A percentile compares a stretch with the other conserved stretches of the same genome.
phyloP scores from a whole-genome alignment of 2,797 vertebrate species.

The Pitangus sulphuratus region DNA sequence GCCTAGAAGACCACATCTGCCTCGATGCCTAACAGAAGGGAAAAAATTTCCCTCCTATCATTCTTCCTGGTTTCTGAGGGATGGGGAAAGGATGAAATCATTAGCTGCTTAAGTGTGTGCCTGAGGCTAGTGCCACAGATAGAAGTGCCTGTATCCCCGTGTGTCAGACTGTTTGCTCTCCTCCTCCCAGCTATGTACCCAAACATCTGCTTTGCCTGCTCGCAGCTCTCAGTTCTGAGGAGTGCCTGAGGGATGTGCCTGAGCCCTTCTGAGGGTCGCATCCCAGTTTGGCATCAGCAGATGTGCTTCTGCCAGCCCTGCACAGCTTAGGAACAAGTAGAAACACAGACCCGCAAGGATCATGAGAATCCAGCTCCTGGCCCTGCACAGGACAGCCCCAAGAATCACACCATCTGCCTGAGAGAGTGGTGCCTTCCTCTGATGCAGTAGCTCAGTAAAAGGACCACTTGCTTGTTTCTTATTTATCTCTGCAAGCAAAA shows the following conservation, averaged over 20 bases:
- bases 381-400: background rate
- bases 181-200: background rate
- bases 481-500: background rate
- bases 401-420: background rate
- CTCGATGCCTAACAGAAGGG: background rate
- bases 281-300: background rate
- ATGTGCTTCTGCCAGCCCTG: background rate
- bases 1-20: fast-evolving
- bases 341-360: background rate
- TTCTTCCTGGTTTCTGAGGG: background rate
- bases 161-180: fast-evolving
- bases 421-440: background rate
- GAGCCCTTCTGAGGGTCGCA: background rate
- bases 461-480: background rate
- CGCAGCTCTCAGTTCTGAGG: fast-evolving
- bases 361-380: background rate
- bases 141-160: background rate
- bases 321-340: background rate
- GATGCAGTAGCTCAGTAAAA: background rate
- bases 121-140: background rate
- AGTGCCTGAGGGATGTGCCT: background rate
- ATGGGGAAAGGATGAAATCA: background rate
- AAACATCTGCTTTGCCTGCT: background rate
- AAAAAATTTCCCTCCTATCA: fast-evolving
- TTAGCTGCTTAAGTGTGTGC: fast-evolving